Evolutionary conservation across 2,797 vertebrate genomes (phyloP).

Genomic region (Urosaurus nigricauda): DNA sequence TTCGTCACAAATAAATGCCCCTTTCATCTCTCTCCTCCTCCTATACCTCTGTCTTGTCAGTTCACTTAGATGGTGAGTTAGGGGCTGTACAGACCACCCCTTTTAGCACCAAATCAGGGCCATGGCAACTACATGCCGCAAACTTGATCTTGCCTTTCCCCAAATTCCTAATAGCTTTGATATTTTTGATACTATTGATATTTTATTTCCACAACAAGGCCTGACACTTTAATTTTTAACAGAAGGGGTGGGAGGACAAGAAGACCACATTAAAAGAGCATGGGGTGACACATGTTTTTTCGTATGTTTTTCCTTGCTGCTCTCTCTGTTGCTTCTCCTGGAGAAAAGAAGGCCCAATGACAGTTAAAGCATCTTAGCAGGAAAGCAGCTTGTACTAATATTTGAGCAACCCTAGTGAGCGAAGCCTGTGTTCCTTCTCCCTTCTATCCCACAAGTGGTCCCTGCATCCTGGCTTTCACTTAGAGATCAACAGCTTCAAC

Average conservation of each 20-base stretch:
- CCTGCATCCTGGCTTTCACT: neutral
- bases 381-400: constrained; percentile 24
- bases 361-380: neutral
- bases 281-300: neutral
- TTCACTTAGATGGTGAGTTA: too few species aligned
- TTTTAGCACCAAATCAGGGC: too few species aligned
- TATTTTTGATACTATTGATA: too few species aligned
- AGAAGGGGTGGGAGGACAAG: neutral
- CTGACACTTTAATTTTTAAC: too few species aligned
- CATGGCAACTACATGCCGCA: too few species aligned
- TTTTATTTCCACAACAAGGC: too few species aligned
- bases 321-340: neutral
- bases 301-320: neutral
- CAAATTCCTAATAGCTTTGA: too few species aligned
- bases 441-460: neutral
- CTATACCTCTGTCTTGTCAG: too few species aligned
- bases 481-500: constrained; percentile 14
- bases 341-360: neutral
- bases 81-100: too few species aligned
- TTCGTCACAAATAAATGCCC: too few species aligned
- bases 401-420: constrained; percentile 32
- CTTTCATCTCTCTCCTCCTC: too few species aligned
- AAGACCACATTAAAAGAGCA: neutral
- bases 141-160: too few species aligned
- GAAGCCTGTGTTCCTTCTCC: neutral